These are phyloP conservation scores for Podargus strigoides DNA, from an alignment of 2,797 vertebrate genomes.

Conservation along the genomic window DNA sequence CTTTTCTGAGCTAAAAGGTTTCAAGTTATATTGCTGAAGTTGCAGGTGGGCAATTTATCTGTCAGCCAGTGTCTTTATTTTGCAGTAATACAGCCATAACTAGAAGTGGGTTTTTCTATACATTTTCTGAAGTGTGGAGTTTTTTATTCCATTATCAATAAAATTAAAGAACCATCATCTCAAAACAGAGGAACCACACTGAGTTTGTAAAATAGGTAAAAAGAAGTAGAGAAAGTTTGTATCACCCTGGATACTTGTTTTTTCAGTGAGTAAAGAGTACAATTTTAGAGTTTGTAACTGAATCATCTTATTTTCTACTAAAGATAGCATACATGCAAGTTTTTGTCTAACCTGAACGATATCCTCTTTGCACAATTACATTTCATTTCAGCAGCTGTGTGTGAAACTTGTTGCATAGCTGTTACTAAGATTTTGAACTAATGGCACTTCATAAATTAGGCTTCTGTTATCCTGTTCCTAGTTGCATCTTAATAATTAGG, in stretches of 20 bases:
- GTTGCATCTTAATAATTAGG: slow-evolving; percentile 59
- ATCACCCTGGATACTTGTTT: not conserved
- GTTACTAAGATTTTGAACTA: slow-evolving; percentile 18
- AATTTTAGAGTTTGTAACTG: slow-evolving; percentile 25
- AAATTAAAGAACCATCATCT: not conserved
- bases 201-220: not conserved
- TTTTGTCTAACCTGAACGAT: slow-evolving; percentile 8
- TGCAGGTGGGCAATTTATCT: not conserved
- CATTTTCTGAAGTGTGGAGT: not conserved
- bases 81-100: not conserved
- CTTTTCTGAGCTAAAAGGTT: not conserved
- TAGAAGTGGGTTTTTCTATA: not conserved
- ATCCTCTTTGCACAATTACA: slow-evolving; percentile 13
- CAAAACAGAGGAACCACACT: not conserved
- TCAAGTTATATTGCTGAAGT: not conserved
- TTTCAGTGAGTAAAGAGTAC: slow-evolving; percentile 11
- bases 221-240: not conserved
- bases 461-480: slow-evolving; percentile 38
- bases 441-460: slow-evolving; percentile 58
- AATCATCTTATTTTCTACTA: not conserved
- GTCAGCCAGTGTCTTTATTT: not conserved
- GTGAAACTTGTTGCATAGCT: slow-evolving; percentile 40
- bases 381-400: slow-evolving; percentile 50
- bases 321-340: not conserved
- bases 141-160: not conserved